These are phyloP conservation scores for Notospermus geniculatus DNA, from an alignment of 1,140 invertebrate genomes.

Conservation along the genomic window DNA sequence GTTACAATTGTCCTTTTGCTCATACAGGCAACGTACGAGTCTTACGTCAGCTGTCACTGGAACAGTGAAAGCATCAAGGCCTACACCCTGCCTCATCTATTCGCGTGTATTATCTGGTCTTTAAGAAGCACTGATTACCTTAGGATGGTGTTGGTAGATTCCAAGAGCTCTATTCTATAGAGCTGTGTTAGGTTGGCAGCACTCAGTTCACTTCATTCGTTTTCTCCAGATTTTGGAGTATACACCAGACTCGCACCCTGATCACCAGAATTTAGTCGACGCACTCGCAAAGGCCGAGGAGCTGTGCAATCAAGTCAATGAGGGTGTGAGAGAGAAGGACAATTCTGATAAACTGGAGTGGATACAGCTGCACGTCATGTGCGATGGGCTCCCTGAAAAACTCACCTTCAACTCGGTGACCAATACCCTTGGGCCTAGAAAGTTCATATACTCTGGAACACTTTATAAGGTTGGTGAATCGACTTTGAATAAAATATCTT, in stretches of 20 bases:
- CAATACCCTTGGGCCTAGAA: constrained; percentile 73
- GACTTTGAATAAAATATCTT: constrained; percentile 7
- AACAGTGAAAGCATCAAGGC: too few species aligned
- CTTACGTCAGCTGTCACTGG: too few species aligned
- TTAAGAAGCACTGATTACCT: too few species aligned
- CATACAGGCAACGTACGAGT: too few species aligned
- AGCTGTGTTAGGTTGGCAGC: constrained; percentile 7
- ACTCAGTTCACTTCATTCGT: constrained; percentile 24
- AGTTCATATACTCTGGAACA: constrained; percentile 70
- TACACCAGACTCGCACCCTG: constrained; percentile 69
- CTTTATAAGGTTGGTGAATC: constrained; percentile 66
- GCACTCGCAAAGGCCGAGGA: constrained; percentile 69
- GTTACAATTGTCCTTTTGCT: background rate
- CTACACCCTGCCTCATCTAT: too few species aligned
- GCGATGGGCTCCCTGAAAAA: constrained; percentile 67
- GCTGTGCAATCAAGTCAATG: constrained; percentile 76
- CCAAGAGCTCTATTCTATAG: too few species aligned
- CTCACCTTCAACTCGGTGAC: constrained; percentile 80
- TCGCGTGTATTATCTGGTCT: too few species aligned
- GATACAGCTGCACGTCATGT: constrained; percentile 63
- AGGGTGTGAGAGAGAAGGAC: constrained; percentile 76
- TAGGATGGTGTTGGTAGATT: too few species aligned
- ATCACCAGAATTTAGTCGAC: constrained; percentile 68
- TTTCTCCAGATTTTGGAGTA: constrained; percentile 67
- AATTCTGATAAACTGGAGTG: constrained; percentile 78